Evolutionary conservation across 2,797 vertebrate genomes (phyloP), one percentile per base, ranked within the genome.

Genomic region (Mallotus villosus): DNA sequence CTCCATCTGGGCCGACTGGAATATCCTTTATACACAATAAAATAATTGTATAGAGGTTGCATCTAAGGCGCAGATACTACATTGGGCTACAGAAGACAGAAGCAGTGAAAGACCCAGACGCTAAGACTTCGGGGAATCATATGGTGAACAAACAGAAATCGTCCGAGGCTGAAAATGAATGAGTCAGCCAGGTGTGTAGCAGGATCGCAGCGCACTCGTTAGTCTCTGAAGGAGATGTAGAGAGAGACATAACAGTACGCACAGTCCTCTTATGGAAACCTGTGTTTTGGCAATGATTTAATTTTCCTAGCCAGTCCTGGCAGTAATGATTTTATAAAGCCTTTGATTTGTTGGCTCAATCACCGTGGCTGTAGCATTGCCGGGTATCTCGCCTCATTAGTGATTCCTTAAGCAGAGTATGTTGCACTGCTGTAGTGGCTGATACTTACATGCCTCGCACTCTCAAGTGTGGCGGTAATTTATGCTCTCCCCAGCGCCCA

Each of bases 361-460:
- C 84, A 72, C 80, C 76, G 68, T 70, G 76, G 84, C 82, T 83
- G 82, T 77, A 74, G 82, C 80, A 81, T 77, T 22, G 71, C 80
- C 63, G 84, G 81, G 57, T 83, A 81, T 65, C 17, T 24, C 79
- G 77, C 78, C 84, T 90, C 84, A 89, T 89, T 88, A 85, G 79
- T 3, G 65, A 88, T 87, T 89, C 81, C 74, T 85, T 87, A 84
- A 82, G 88, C 84, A 83, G 79, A 74, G 83, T 79, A 84, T 77
- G 67, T 78, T 53, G 75, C 76, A 74, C 78, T 68, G 82, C 78
- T 87, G 85, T 85, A 81, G 84, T 76, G 41, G 70, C 82, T 88
- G 82, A 80, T 87, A 86, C 84, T 86, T 85, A 87, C 88, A 86
- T 85, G 86, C 81, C 86, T 88, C 81, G 78, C 82, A 87, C 87